phyloP scores from a whole-genome alignment of 2,113 vertebrate species.

The Solenodon paradoxus region DNA sequence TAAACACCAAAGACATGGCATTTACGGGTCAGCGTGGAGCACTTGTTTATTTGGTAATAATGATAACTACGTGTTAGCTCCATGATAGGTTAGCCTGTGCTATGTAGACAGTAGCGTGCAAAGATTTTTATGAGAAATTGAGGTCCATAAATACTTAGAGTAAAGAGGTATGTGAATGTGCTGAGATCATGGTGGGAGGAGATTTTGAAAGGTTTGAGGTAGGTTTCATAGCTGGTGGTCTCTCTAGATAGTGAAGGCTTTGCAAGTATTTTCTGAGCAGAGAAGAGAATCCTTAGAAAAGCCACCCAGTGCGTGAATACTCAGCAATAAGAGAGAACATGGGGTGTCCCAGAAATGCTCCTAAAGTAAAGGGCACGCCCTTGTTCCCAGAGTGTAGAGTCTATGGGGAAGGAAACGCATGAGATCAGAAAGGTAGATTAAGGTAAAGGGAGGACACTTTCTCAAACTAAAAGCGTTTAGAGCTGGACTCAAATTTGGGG shows the following conservation, averaged over 20 bases:
- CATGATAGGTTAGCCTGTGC: not conserved
- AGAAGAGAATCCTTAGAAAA: not conserved
- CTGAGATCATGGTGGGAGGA: not conserved
- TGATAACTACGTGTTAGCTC: not conserved
- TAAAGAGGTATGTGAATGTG: not conserved
- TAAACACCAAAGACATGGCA: not conserved
- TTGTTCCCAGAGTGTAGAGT: not conserved
- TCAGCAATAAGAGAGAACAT: not conserved
- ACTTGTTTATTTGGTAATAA: conserved; percentile 29
- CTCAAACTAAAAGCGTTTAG: not conserved
- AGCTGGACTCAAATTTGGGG: not conserved
- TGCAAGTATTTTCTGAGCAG: not conserved
- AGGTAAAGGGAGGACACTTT: not conserved
- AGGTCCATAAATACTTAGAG: not conserved
- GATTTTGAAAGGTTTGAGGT: not conserved
- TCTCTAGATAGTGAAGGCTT: not conserved
- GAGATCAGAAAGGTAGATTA: not conserved
- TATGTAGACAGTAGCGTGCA: not conserved
- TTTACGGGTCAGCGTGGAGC: not conserved
- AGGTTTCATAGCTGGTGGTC: not conserved
- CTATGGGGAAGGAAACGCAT: not conserved
- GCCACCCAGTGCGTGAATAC: not conserved
- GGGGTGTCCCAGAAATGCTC: not conserved
- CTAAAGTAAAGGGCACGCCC: not conserved
- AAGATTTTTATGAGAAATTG: not conserved